Conservation (phyloP, 2,113 vertebrate genomes). For the Ariopsis seemanni region DNA sequence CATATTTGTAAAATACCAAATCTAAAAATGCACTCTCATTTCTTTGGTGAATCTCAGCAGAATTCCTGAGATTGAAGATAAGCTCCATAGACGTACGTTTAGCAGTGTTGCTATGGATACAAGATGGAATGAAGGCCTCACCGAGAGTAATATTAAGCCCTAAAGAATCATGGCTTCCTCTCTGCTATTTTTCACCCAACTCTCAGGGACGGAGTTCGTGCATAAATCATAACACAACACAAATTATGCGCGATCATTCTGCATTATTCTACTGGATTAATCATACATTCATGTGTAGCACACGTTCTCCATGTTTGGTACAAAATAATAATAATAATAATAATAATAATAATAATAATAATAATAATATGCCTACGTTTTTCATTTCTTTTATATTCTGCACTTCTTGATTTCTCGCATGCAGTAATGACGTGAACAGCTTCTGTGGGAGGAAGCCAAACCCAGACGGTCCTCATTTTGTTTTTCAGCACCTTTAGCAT, state of each 20-base stretch:
- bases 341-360: too few species aligned
- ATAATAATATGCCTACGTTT: not conserved
- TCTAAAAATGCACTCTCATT: constrained; percentile 6
- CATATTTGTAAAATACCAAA: constrained; percentile 23
- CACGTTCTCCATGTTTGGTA: not conserved
- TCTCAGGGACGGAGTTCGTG: constrained; percentile 12
- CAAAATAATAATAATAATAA: not conserved
- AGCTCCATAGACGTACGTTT: constrained; percentile 27
- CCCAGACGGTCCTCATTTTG: constrained; percentile 6
- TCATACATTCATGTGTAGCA: constrained; percentile 38
- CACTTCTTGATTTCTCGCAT: constrained; percentile 19
- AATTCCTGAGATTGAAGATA: constrained; percentile 37
- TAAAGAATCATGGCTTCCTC: constrained; percentile 43
- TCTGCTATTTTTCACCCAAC: constrained; percentile 27
- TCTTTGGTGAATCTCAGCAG: constrained; percentile 13
- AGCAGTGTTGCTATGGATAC: constrained; percentile 56
- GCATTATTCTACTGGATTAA: constrained; percentile 48
- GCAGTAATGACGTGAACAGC: constrained; percentile 16
- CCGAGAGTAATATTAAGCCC: constrained; percentile 40
- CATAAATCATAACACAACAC: constrained; percentile 45
- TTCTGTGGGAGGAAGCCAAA: not conserved
- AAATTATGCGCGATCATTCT: constrained; percentile 45
- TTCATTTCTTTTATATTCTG: not conserved
- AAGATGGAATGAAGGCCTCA: constrained; percentile 40
- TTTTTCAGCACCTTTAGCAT: constrained; percentile 24